Percentiles rank a stretch among this genome's conserved stretches.
phyloP scores from a whole-genome alignment of 2,113 vertebrate species.

The Semnornis frantzii region DNA sequence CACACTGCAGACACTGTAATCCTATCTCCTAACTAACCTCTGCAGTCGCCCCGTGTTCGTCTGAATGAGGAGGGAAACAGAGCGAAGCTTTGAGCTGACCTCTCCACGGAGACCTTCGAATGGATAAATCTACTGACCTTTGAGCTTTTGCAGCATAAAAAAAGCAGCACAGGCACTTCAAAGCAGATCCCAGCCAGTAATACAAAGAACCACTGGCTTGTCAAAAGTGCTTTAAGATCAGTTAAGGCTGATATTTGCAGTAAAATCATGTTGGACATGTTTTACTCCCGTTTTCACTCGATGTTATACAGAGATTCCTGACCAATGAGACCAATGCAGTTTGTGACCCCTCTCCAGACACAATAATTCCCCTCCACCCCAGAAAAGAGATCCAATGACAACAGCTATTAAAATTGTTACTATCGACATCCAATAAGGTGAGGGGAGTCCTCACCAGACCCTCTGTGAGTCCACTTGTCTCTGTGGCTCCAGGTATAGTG shows the following conservation, averaged over 20 bases:
- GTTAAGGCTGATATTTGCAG: constrained; percentile 23
- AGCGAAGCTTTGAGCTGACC: constrained; percentile 65
- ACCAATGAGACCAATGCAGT: background rate
- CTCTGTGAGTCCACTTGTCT: background rate
- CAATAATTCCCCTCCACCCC: background rate
- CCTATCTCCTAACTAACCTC: constrained; percentile 53
- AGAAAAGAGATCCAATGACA: background rate
- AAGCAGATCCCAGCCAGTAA: constrained; percentile 34
- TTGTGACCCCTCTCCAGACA: background rate
- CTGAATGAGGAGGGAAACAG: constrained; percentile 50
- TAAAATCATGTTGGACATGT: background rate
- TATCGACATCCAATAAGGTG: background rate
- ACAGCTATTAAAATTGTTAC: background rate
- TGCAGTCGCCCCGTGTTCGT: background rate
- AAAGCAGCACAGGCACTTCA: constrained; percentile 58
- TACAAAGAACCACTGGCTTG: constrained; percentile 38
- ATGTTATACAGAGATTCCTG: background rate
- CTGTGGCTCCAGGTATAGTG: background rate
- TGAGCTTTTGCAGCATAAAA: constrained; percentile 50
- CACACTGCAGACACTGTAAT: constrained; percentile 40
- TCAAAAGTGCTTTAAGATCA: constrained; percentile 33
- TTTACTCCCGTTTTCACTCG: background rate
- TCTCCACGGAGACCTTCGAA: constrained; percentile 8
- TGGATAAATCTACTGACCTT: constrained; percentile 67
- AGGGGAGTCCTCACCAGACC: background rate